These are phyloP conservation scores for Actias luna DNA, from an alignment of 2,888 invertebrate genomes.

Conservation along the genomic window DNA sequence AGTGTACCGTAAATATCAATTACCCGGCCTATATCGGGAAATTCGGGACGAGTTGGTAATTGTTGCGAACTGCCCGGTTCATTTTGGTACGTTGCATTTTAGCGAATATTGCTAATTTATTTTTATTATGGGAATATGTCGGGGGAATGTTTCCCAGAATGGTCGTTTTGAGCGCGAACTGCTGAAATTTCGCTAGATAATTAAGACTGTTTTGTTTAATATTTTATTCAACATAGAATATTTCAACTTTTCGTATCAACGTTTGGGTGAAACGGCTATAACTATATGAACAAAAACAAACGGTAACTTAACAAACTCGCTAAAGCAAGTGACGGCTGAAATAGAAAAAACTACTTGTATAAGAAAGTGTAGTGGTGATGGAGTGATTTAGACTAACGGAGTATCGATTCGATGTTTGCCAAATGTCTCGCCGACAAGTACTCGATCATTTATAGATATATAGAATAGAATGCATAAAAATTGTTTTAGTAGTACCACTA, in stretches of 20 bases:
- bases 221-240: background rate
- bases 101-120: constrained; percentile 71
- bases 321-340: too few species aligned
- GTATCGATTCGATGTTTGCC: too few species aligned
- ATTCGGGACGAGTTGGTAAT: constrained; percentile 63
- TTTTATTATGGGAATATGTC: constrained; percentile 64
- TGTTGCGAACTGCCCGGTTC: constrained; percentile 43
- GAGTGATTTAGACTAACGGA: too few species aligned
- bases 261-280: background rate
- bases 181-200: constrained; percentile 54
- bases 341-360: too few species aligned
- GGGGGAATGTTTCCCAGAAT: constrained; percentile 49
- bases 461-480: too few species aligned
- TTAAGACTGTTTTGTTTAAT: constrained; percentile 22
- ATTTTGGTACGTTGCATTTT: constrained; percentile 49
- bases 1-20: constrained; percentile 77
- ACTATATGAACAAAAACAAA: too few species aligned
- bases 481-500: too few species aligned
- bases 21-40: constrained; percentile 60
- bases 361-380: too few species aligned
- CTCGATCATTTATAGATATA: too few species aligned
- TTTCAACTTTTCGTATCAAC: background rate
- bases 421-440: too few species aligned
- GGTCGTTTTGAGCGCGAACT: constrained; percentile 43
- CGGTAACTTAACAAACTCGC: too few species aligned